Conservation (phyloP, 2,113 vertebrate species). For the Lethenteron camtschaticum region DNA sequence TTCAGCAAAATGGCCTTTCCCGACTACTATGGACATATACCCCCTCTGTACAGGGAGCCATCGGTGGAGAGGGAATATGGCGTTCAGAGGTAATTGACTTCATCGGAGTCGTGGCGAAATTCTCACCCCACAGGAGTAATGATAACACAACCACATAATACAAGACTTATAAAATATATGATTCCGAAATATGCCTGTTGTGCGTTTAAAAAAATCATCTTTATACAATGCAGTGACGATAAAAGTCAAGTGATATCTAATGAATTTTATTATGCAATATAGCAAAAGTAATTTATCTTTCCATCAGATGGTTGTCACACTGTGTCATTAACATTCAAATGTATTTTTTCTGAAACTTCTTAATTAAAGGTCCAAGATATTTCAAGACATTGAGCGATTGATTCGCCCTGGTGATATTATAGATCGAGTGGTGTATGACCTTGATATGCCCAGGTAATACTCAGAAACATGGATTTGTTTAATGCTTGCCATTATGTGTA, state of each 20-base stretch:
- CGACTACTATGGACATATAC: conserved; percentile 86
- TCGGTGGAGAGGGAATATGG: conserved; percentile 75
- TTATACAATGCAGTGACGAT: too few relatives aligned
- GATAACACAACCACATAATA: neutral
- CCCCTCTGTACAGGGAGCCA: conserved; percentile 56
- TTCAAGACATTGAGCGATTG: conserved; percentile 85
- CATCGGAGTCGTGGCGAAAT: neutral
- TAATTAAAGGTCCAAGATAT: conserved; percentile 64
- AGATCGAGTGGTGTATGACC: conserved; percentile 80
- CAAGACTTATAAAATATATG: neutral
- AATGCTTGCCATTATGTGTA: too few relatives aligned
- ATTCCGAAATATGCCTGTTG: neutral
- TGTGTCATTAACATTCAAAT: too few relatives aligned
- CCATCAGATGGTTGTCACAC: too few relatives aligned
- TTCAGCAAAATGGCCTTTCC: conserved; percentile 90
- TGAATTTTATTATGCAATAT: too few relatives aligned
- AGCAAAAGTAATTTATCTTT: too few relatives aligned
- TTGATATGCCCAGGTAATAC: conserved; percentile 52
- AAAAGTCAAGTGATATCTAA: too few relatives aligned
- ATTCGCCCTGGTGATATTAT: conserved; percentile 82
- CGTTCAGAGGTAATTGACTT: conserved; percentile 61
- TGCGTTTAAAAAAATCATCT: neutral
- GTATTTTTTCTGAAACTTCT: too few relatives aligned
- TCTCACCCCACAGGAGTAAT: neutral
- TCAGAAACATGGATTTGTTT: too few relatives aligned